A percentile compares a stretch with the other conserved stretches of the same genome.
Evolutionary conservation across 1,140 invertebrate genomes (phyloP).

Genomic region (Brachionus paranguensis): DNA sequence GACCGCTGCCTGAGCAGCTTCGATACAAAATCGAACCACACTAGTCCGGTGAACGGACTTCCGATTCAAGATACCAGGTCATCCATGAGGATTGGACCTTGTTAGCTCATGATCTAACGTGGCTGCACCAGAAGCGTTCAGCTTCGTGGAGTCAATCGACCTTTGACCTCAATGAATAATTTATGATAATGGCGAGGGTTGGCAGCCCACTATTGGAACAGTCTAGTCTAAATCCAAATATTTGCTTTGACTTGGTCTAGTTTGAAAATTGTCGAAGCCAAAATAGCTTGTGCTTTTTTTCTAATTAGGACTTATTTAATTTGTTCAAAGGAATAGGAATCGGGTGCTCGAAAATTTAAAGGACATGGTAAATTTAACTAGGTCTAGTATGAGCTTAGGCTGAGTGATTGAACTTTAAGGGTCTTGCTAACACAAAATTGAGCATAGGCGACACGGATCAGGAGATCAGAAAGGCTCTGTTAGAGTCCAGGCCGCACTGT

Average conservation of each 20-base stretch:
- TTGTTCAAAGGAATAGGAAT: not conserved
- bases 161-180: not conserved
- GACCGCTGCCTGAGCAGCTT: not conserved
- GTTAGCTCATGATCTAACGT: not conserved
- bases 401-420: not conserved
- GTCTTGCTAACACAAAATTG: conserved; percentile 9
- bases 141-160: not conserved
- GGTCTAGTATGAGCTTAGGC: not conserved
- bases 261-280: not conserved
- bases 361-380: conserved; percentile 6
- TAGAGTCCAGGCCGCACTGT: not conserved
- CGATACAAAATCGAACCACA: not conserved
- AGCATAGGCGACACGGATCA: conserved; percentile 9
- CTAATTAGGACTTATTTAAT: not conserved
- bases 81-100: not conserved
- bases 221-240: not conserved
- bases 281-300: not conserved
- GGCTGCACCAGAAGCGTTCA: not conserved
- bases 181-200: not conserved
- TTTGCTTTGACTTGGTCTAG: not conserved
- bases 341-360: not conserved
- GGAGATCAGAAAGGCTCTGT: not conserved
- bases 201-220: not conserved
- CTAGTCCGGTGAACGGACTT: not conserved
- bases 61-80: not conserved